Evolutionary conservation across 2,113 vertebrate species (phyloP), one percentile per base, ranked within the genome.

Genomic region (Oryzias woworae): DNA sequence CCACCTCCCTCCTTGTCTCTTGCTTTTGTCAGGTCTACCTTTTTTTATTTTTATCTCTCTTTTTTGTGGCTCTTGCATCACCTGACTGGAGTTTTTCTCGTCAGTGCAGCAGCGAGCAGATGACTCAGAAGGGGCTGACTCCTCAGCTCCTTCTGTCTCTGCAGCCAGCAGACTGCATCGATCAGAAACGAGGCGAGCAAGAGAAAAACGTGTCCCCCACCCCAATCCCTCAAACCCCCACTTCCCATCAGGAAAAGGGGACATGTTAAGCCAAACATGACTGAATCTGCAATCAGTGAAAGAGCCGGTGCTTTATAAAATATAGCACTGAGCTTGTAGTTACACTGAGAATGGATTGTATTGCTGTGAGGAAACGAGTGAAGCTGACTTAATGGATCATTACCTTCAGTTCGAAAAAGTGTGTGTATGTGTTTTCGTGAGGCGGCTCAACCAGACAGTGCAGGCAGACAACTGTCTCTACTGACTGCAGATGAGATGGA

Each of bases 401-500:
- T 73, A 74, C 69, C 73, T 77, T 83, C 57, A 76, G 56, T 71
- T 85, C 42, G 63, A 62, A 66, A 66, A 54, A 59, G 63, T 3
- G 48, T 42, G 1, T 51, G 55, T 63, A 46, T n/a, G 55, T 62
- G 74, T 79, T 60, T 83, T 17, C 75, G 65, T 63, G 81, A 74
- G 74, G 66, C 69, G 24, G 73, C 62, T 83, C 81, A 71, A 81
- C 88, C 90, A 92, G 90, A 92, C 91, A 88, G 77, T 85, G 87
- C 80, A 89, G 84, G 87, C 90, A 92, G 90, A 92, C 90, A 79
- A 77, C 75, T 77, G 84, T 90, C 89, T 90, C 83, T 80, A 71
- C 87, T 91, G 91, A 92, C 91, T 92, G 90, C 91, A 89, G 91
- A 92, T 86, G 84, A 90, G 91, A 90, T 83, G 45, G 69, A 78